phyloP scores from a whole-genome alignment of 2,113 vertebrate species.

The Daboia siamensis region DNA sequence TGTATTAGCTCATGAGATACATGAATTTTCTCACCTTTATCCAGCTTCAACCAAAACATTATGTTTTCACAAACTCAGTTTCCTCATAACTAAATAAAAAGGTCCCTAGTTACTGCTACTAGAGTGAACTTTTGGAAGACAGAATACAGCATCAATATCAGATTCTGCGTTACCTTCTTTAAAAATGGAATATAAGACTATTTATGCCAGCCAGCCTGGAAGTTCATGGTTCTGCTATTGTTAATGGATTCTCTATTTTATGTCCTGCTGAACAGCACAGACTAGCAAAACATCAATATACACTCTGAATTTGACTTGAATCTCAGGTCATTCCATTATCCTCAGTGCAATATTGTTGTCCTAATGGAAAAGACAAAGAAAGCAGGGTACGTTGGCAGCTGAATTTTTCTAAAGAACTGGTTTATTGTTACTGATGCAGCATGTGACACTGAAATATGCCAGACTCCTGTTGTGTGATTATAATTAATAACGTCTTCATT shows the following conservation, averaged over 20 bases:
- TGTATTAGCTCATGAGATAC: background rate
- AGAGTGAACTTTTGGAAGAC: background rate
- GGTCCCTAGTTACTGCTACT: background rate
- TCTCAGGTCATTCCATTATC: background rate
- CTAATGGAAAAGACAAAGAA: background rate
- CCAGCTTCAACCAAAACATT: background rate
- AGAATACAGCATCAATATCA: background rate
- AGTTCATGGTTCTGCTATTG: background rate
- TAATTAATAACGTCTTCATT: background rate
- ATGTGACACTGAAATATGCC: background rate
- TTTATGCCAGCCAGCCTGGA: background rate
- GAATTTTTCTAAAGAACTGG: conserved; percentile 9
- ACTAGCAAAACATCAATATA: conserved; percentile 3
- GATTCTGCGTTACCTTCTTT: background rate
- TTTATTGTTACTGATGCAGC: conserved; percentile 12
- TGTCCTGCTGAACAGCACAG: background rate
- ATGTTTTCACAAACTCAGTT: background rate
- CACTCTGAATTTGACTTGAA: background rate
- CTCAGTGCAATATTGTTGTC: background rate
- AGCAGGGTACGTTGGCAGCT: background rate
- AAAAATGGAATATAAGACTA: background rate
- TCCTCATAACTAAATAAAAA: background rate
- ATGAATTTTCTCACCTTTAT: background rate
- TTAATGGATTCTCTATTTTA: background rate
- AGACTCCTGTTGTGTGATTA: background rate